Conservation (phyloP, 2,888 invertebrate genomes). For the Pristionchus entomophagus region DNA sequence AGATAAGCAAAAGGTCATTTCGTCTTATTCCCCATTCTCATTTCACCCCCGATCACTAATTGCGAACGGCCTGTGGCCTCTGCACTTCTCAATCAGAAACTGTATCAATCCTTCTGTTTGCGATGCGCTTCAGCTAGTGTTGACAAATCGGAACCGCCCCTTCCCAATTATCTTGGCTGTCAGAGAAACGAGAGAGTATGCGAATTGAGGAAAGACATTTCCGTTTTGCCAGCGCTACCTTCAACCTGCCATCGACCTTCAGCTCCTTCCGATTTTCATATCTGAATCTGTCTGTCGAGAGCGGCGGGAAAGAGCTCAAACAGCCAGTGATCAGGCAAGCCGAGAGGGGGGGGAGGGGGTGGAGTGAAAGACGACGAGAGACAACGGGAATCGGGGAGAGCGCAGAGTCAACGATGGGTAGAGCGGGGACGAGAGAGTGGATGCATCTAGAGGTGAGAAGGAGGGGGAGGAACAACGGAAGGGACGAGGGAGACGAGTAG, state of each 20-base stretch:
- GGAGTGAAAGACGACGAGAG: not conserved
- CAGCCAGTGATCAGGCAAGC: not conserved
- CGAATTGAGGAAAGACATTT: no score
- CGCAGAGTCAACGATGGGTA: not conserved
- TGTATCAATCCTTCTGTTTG: conserved; percentile 25
- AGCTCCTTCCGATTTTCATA: not conserved
- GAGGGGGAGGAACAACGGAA: conserved; percentile 29
- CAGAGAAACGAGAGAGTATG: no score
- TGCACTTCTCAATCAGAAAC: not conserved
- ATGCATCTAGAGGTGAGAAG: not conserved
- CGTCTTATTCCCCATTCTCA: not conserved
- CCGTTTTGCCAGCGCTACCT: no score
- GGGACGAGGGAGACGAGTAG: not conserved
- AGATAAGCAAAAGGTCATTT: conserved; percentile 1
- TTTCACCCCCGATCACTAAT: conserved; percentile 10
- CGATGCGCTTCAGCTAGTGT: not conserved
- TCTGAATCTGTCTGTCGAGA: not conserved
- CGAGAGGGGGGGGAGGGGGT: not conserved
- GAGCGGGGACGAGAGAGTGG: not conserved
- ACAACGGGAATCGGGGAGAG: not conserved
- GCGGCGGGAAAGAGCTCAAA: not conserved
- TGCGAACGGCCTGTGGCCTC: not conserved
- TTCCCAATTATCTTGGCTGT: no score
- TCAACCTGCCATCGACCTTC: conserved; percentile 1
- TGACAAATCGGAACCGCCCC: no score